Conservation (phyloP, 1,140 invertebrate species). For the Drosophila sproati region DNA sequence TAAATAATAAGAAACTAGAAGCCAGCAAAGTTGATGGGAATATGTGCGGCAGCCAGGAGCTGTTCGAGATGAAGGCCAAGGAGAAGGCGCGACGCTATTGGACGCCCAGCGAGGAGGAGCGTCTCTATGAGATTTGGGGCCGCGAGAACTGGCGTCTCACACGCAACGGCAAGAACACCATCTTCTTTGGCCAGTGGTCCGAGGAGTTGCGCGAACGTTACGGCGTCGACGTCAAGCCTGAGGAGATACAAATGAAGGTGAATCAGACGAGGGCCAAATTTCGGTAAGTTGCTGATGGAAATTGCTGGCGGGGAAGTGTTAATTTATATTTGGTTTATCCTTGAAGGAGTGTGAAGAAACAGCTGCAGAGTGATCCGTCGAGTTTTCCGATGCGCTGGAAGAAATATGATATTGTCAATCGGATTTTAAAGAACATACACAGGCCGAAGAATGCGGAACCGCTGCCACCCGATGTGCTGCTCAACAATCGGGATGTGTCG, state of each 20-base stretch:
- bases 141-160: constrained; percentile 79
- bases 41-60: constrained; percentile 66
- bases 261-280: constrained; percentile 80
- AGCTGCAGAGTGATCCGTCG: constrained; percentile 54
- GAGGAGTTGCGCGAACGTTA: constrained; percentile 72
- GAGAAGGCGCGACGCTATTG: constrained; percentile 77
- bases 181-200: constrained; percentile 74
- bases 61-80: constrained; percentile 62
- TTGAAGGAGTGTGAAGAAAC: constrained; percentile 70
- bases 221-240: constrained; percentile 72
- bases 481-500: constrained; percentile 74
- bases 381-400: constrained; percentile 71
- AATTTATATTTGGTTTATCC: not conserved
- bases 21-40: constrained; percentile 41
- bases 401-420: constrained; percentile 73
- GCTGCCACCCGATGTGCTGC: constrained; percentile 65
- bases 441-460: constrained; percentile 78
- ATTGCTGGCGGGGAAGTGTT: not conserved
- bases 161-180: constrained; percentile 74
- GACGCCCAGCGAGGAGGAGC: constrained; percentile 77
- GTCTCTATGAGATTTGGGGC: constrained; percentile 79
- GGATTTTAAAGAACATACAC: constrained; percentile 75
- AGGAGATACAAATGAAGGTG: constrained; percentile 80
- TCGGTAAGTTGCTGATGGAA: constrained; percentile 44
- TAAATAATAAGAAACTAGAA: constrained; percentile 22